Conservation (phyloP, 2,888 invertebrate species). For the Hetaerina titia region DNA sequence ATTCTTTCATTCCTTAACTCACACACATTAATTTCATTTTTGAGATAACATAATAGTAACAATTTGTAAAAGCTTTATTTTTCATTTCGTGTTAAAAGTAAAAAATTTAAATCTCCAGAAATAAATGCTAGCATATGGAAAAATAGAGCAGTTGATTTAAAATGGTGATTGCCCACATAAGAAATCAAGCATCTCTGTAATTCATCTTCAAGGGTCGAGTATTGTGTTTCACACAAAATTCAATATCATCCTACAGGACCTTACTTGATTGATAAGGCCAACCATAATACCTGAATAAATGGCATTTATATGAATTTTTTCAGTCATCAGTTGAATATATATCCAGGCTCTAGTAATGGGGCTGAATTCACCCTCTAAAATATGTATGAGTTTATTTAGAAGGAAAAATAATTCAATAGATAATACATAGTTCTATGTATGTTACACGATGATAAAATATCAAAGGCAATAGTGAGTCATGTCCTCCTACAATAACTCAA, state of each 20-base stretch:
- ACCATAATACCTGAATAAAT: neutral
- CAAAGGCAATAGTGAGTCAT: neutral
- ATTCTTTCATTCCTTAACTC: neutral
- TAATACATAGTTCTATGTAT: neutral
- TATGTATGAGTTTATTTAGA: neutral
- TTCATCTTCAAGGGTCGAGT: neutral
- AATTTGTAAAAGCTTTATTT: neutral
- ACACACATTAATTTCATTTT: neutral
- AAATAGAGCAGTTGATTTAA: neutral
- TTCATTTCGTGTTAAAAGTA: neutral
- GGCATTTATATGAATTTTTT: neutral
- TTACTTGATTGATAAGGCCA: neutral
- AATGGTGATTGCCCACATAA: neutral
- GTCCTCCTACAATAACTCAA: neutral
- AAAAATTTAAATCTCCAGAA: neutral
- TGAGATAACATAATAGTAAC: neutral
- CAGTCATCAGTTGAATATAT: neutral
- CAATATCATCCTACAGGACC: neutral
- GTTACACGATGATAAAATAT: neutral
- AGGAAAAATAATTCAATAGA: neutral
- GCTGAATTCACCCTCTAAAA: neutral
- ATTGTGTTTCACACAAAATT: neutral
- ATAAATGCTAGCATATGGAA: neutral
- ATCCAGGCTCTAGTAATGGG: neutral
- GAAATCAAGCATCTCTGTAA: neutral